Conservation (phyloP, 2,797 vertebrate genomes). For the Loriculus beryllinus region DNA sequence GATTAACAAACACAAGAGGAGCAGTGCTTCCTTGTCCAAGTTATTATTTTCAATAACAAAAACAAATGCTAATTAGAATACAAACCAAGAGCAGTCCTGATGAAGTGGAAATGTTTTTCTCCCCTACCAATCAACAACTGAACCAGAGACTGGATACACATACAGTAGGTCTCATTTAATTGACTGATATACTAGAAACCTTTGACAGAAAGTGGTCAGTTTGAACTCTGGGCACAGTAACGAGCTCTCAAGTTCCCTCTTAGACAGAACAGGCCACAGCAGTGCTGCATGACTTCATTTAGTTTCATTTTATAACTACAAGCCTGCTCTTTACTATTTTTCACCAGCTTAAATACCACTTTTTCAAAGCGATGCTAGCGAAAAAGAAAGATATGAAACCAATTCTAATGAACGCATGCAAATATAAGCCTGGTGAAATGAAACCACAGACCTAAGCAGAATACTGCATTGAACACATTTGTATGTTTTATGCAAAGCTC, state of each 20-base stretch:
- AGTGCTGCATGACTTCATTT: not conserved
- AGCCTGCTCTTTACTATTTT: constrained; percentile 35
- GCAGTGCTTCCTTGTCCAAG: not conserved
- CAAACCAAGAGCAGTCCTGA: not conserved
- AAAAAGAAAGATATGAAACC: constrained; percentile 18
- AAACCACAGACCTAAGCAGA: constrained; percentile 68
- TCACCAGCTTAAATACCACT: constrained; percentile 22
- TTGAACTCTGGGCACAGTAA: constrained; percentile 44
- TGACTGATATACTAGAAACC: not conserved
- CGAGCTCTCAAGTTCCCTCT: not conserved
- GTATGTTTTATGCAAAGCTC: constrained; percentile 69
- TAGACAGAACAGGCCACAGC: not conserved
- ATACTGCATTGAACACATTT: constrained; percentile 47
- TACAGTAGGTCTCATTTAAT: constrained; percentile 6
- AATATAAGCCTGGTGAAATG: constrained; percentile 41
- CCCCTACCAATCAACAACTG: not conserved
- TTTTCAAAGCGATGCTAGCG: constrained; percentile 2
- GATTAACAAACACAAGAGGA: constrained; percentile 24
- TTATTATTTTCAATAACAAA: constrained; percentile 36
- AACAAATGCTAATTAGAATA: constrained; percentile 40
- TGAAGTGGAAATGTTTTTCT: constrained; percentile 4
- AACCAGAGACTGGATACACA: not conserved
- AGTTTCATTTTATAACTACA: constrained; percentile 36
- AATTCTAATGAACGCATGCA: constrained; percentile 65
- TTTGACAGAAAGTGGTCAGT: not conserved